These are phyloP conservation scores for Antheraea pernyi DNA, from an alignment of 1,140 invertebrate genomes.

Conservation along the genomic window DNA sequence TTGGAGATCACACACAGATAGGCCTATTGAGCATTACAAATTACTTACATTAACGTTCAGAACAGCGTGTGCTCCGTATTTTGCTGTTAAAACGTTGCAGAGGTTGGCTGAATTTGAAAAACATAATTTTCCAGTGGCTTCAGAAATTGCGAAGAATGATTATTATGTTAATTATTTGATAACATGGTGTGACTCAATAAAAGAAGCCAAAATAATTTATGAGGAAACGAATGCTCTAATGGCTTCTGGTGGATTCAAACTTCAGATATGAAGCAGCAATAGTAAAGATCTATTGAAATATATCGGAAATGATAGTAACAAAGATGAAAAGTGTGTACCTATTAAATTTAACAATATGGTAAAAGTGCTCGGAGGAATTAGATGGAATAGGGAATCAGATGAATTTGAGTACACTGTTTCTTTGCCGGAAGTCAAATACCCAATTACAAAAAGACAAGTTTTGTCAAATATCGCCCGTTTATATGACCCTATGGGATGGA, in stretches of 20 bases:
- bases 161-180: slow-evolving; percentile 1
- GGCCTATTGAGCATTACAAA: not conserved
- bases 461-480: slow-evolving; percentile 15
- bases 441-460: not conserved
- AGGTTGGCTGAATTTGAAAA: not conserved
- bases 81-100: not conserved
- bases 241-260: not conserved
- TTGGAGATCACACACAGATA: not conserved
- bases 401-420: not conserved
- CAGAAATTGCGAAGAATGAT: not conserved
- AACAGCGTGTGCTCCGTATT: not conserved
- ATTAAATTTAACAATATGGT: not conserved
- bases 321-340: not conserved
- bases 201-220: not conserved
- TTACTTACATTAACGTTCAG: not conserved
- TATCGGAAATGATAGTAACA: not conserved
- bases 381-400: not conserved
- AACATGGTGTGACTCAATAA: not conserved
- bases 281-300: not conserved
- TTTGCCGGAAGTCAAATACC: not conserved
- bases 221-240: not conserved
- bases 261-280: slow-evolving; percentile 1
- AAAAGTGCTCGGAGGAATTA: not conserved
- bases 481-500: slow-evolving; percentile 24
- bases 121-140: not conserved